Percentiles rank a stretch among this genome's conserved stretches.
phyloP scores from a whole-genome alignment of 2,113 vertebrate species.

The Apodemus sylvaticus region DNA sequence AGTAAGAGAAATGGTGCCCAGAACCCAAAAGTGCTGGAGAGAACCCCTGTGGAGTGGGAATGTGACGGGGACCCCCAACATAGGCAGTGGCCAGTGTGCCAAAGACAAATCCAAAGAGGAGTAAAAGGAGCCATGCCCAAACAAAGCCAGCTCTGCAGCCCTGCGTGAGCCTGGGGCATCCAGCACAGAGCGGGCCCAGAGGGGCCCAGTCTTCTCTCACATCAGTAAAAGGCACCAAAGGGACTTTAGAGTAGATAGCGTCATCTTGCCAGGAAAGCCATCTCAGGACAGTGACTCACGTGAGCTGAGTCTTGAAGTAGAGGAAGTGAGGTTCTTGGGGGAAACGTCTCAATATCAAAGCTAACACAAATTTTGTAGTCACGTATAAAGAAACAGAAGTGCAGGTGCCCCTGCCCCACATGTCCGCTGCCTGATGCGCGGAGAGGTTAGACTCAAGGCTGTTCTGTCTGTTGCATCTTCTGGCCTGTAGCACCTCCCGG shows the following conservation, averaged over 20 bases:
- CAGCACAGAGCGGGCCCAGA: neutral
- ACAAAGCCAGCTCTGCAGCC: neutral
- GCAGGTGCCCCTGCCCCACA: neutral
- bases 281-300: neutral
- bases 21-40: neutral
- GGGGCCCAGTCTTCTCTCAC: neutral
- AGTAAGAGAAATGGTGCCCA: neutral
- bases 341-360: neutral
- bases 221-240: conserved; percentile 31
- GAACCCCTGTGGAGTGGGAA: neutral
- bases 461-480: neutral
- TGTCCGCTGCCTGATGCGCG: rapidly evolving
- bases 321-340: neutral
- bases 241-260: neutral
- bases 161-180: neutral
- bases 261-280: neutral
- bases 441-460: neutral
- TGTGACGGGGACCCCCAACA: neutral
- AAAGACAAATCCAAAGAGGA: neutral
- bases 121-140: neutral
- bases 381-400: neutral
- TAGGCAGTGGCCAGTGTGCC: neutral
- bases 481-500: neutral
- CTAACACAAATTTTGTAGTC: neutral
- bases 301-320: neutral